Percentiles rank a stretch among this genome's conserved stretches.
phyloP scores from a whole-genome alignment of 2,797 vertebrate species.

The Megalops cyprinoides region DNA sequence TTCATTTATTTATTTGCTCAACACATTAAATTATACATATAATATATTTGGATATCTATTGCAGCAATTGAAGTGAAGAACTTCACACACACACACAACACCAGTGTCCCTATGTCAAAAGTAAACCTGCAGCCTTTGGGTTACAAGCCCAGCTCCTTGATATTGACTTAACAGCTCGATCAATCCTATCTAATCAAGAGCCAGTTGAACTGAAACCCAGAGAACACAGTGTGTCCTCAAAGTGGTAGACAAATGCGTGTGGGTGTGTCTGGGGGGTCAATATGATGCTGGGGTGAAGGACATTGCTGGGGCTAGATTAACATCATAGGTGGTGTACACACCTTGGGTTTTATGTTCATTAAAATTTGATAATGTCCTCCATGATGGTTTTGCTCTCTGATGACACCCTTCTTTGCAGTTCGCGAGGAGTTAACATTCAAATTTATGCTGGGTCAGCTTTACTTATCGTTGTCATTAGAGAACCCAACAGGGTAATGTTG shows the following conservation, averaged over 20 bases:
- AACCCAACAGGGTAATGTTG: slow-evolving; percentile 66
- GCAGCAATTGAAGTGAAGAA: neutral
- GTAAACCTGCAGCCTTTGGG: neutral
- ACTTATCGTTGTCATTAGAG: slow-evolving; percentile 67
- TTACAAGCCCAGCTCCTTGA: neutral
- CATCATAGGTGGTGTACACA: neutral
- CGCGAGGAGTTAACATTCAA: slow-evolving; percentile 57
- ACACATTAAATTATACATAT: neutral
- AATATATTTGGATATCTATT: neutral
- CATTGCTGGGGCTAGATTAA: neutral
- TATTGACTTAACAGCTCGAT: neutral
- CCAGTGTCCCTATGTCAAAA: neutral
- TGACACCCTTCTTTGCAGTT: slow-evolving; percentile 58
- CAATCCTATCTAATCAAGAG: no score
- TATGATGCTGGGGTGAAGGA: neutral
- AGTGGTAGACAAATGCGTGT: neutral
- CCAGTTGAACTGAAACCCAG: no score
- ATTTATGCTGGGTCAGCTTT: slow-evolving; percentile 65
- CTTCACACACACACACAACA: neutral
- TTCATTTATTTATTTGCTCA: neutral
- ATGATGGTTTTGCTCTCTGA: slow-evolving; percentile 51
- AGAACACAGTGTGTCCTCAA: no score
- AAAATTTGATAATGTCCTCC: neutral
- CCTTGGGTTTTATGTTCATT: no score
- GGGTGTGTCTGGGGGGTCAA: no score